Base-by-base conservation (phyloP, 2,797 vertebrate species). In the Gorsachius magnificus region DNA sequence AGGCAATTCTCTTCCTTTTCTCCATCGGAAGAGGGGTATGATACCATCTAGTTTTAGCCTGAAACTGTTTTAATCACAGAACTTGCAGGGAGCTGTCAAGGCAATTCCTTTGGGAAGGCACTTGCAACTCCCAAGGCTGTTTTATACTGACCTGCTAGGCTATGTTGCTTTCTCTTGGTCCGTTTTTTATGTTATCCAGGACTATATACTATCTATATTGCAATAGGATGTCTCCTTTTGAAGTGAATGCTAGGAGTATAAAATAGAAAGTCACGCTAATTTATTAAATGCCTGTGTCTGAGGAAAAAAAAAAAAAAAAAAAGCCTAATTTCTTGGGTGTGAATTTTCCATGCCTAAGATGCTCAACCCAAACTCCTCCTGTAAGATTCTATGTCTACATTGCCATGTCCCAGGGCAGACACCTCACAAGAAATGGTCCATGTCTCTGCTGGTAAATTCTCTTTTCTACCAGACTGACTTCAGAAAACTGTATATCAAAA, bases 31-130 rank as follows among this genome's bases (percentile, higher is more conserved):
- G 35, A 91, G 15, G 16, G 13, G 24, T 70, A 41, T 33, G 76
- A 92, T 94, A 93, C 13, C 36, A 95, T 92, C 90, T 89, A 83
- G 41, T 70, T 89, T 78, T 77, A 87, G 16, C 28, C n/a, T 61
- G 57, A 87, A 92, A 90, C 48, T 69, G 10, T 64, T 87, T 86
- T 83, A 91, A 92, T 88, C 79, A 78, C 43, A 57, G 54, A 81
- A 64, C 9, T 91, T 81, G 24, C 51, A 76, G 26, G 13, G 22
- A 89, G 3, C 28, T 60, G 21, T 53, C 43, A 65, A 48, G 9
- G 20, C 20, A 92, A 13, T 50, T 77, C 18, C 21, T 91, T 80
- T 84, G 25, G 33, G n/a, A 91, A 91, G 17, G 13, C 24, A 17
- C 24, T 77, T 85, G 46, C 60, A 72, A 31, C 18, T 74, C 53